phyloP scores from a whole-genome alignment of 2,888 invertebrate genomes.

The Oscheius onirici region DNA sequence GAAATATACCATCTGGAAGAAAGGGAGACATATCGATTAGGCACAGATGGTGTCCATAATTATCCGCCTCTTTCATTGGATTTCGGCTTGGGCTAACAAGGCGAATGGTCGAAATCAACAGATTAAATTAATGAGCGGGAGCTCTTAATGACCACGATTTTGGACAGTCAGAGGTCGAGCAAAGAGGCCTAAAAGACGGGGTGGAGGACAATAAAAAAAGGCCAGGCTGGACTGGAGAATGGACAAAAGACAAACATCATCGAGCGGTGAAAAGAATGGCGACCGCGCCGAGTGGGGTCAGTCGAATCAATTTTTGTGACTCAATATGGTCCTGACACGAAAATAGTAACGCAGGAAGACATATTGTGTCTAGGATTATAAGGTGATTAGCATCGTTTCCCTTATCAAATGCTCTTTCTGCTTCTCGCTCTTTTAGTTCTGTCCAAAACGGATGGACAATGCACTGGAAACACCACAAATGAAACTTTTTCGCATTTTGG shows the following conservation, averaged over 20 bases:
- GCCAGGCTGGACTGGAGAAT: neutral
- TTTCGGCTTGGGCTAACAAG: conserved; percentile 1
- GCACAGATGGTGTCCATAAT: conserved; percentile 24
- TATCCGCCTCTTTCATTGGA: conserved; percentile 9
- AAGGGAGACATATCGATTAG: neutral
- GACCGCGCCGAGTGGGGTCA: too few relatives aligned
- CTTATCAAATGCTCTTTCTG: too few relatives aligned
- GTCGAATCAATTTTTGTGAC: too few relatives aligned
- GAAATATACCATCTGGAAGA: conserved; percentile 18
- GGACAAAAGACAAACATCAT: conserved; percentile 23
- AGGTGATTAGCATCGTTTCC: too few relatives aligned
- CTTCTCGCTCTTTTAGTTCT: too few relatives aligned
- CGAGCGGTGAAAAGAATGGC: neutral
- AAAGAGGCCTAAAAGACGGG: neutral
- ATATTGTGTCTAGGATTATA: too few relatives aligned
- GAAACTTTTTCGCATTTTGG: too few relatives aligned
- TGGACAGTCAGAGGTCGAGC: neutral
- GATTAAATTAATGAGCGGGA: conserved; percentile 10
- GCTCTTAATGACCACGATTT: neutral
- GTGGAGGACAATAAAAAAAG: neutral
- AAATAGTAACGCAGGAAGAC: too few relatives aligned
- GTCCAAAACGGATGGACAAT: too few relatives aligned
- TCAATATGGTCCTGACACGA: too few relatives aligned
- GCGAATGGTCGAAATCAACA: conserved; percentile 13
- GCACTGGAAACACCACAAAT: too few relatives aligned